These are phyloP conservation scores for Lycorma delicatula DNA, from an alignment of 1,140 invertebrate genomes.

Conservation along the genomic window DNA sequence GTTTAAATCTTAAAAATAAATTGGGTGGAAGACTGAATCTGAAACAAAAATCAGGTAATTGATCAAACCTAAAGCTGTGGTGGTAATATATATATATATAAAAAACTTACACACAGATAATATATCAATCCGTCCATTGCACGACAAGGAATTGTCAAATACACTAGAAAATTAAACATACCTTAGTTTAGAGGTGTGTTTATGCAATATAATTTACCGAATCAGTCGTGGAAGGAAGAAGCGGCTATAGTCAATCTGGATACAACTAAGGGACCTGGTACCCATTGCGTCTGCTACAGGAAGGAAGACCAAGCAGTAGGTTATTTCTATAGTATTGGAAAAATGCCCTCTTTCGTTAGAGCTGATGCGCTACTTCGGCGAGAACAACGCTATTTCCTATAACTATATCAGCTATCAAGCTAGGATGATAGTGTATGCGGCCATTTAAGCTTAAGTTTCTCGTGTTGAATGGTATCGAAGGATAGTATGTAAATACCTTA, in stretches of 20 bases:
- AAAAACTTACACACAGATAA: not conserved
- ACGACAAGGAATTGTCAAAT: not conserved
- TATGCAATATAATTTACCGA: slow-evolving; percentile 12
- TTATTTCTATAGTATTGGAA: slow-evolving; percentile 1
- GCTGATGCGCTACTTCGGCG: not conserved
- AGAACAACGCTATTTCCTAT: not conserved
- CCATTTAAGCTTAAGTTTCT: not conserved
- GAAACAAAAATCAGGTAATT: not conserved
- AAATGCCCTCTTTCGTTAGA: not conserved
- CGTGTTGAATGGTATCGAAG: not conserved
- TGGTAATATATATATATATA: not conserved
- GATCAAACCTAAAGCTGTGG: not conserved
- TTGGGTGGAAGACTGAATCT: not conserved
- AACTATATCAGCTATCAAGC: not conserved
- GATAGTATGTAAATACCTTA: not conserved
- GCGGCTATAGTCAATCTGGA: slow-evolving; percentile 32
- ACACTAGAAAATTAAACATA: slow-evolving; percentile 3
- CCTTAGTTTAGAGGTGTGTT: slow-evolving; percentile 20
- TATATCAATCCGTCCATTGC: too few relatives aligned
- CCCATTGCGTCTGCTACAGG: slow-evolving; percentile 33
- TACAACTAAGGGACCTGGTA: slow-evolving; percentile 24
- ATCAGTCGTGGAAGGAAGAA: slow-evolving; percentile 26
- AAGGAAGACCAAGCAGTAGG: slow-evolving; percentile 18
- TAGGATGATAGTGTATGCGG: not conserved
- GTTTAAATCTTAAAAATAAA: not conserved